Evolutionary conservation across 2,113 vertebrate genomes (phyloP).

Genomic region (Larimichthys crocea): DNA sequence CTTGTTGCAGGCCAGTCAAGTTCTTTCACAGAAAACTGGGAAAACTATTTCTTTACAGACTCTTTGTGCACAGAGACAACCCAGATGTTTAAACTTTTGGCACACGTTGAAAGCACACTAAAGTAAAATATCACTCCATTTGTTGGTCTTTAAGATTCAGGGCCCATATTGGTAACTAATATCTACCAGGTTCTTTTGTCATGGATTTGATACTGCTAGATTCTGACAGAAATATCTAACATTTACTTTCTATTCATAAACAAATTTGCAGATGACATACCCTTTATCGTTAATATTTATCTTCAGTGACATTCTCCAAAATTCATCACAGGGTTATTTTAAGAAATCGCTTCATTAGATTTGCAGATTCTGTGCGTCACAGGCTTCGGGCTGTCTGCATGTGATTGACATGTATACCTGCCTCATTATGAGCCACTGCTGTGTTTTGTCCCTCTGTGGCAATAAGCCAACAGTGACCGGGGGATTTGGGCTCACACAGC

Average conservation of each 20-base stretch:
- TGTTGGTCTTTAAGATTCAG: too few species aligned
- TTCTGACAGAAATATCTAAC: conserved; percentile 1
- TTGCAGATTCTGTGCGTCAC: conserved; percentile 67
- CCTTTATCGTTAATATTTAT: conserved; percentile 52
- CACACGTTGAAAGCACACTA: background rate
- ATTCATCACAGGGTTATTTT: conserved; percentile 75
- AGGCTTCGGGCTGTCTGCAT: conserved; percentile 44
- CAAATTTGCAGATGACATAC: conserved; percentile 55
- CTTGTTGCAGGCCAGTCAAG: background rate
- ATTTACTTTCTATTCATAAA: conserved; percentile 55
- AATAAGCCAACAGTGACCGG: conserved; percentile 59
- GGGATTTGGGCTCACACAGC: conserved; percentile 63
- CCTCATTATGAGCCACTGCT: conserved; percentile 62
- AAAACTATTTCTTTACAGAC: background rate
- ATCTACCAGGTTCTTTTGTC: background rate
- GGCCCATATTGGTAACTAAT: background rate
- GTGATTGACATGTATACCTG: conserved; percentile 78
- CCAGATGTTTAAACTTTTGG: background rate
- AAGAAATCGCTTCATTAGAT: conserved; percentile 73
- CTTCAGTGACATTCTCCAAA: conserved; percentile 73
- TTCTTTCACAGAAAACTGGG: background rate
- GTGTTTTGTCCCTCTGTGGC: conserved; percentile 37
- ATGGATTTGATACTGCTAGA: background rate
- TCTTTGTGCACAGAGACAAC: background rate
- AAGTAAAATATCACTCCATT: background rate